Base-by-base conservation (phyloP, 2,888 invertebrate species). In the Megaustenia siamemsis region DNA sequence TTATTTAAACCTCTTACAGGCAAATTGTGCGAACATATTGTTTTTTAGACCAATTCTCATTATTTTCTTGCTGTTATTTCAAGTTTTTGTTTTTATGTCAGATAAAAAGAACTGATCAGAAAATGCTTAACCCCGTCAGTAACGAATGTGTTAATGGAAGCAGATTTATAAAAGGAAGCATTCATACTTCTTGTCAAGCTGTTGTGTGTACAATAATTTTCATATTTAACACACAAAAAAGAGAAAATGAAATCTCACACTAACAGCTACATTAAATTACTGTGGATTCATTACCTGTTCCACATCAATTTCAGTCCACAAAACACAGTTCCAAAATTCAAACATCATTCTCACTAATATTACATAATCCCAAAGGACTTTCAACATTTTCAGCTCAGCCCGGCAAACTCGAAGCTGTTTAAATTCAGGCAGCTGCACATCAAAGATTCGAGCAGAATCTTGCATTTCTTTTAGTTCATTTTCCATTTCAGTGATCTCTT, bases 311-410 rank as follows among this genome's bases (percentile, higher is more conserved):
- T 98, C 97, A 82, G 97, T 96, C 99, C 99, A 99, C 0, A 97
- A 97, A 0, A 98, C 98, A 0, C 97, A 97, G 94, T 98, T 98
- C 99, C 99, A 99, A 93, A 98, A 98, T 91, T 97, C 97, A 80
- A 99, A 97, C 92, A 97, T 97, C 5, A 97, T 97, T 89, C 96
- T 96, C 4, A 99, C 98, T 89, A 98, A 97, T 92, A 96, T 95
- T 10, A 97, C 96, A 93, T 98, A 98, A 94, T 99, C 98, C 99
- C 99, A 99, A 12, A 99, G 95, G 96, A 97, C 97, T 96, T 98
- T 93, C 28, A 94, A 89, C 78, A 94, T 87, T 90, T 96, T 95
- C 85, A 98, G 94, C 94, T 99, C 99, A 92, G 97, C 97, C 87
- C 98, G 96, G 92, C 98, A 98, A 93, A 98, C 97, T 92, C 97